phyloP scores from a whole-genome alignment of 23 tunicate species.

The Clavelina lepadiformis region DNA sequence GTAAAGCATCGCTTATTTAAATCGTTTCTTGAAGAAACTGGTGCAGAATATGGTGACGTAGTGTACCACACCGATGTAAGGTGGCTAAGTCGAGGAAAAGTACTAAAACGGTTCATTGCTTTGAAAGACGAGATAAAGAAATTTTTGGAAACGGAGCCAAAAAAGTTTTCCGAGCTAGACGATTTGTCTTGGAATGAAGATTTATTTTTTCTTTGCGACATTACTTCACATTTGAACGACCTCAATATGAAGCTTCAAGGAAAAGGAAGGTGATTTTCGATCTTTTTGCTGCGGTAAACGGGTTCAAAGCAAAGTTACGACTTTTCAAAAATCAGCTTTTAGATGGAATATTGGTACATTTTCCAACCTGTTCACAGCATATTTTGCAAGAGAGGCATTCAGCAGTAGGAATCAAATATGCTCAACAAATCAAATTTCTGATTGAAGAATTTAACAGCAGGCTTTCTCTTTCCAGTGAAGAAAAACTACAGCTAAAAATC shows the following conservation, averaged over 20 bases:
- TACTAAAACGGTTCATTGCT: slow-evolving; percentile 35
- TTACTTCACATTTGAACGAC: slow-evolving; percentile 37
- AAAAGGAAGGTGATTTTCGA: slow-evolving; percentile 28
- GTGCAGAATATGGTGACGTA: slow-evolving; percentile 28
- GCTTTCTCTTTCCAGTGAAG: slow-evolving; percentile 39
- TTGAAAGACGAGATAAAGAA: slow-evolving; percentile 24
- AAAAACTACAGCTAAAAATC: slow-evolving; percentile 36
- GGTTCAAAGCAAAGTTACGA: slow-evolving; percentile 32
- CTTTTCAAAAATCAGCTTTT: slow-evolving; percentile 39
- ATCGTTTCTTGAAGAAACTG: slow-evolving; percentile 34
- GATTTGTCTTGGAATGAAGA: slow-evolving; percentile 38
- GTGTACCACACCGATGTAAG: slow-evolving; percentile 40
- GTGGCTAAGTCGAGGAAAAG: slow-evolving; percentile 37
- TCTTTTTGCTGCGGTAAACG: slow-evolving; percentile 25
- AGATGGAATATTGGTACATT: slow-evolving; percentile 28
- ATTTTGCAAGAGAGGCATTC: too few relatives aligned
- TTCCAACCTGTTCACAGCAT: too few relatives aligned
- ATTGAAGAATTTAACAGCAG: slow-evolving; percentile 33
- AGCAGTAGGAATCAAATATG: slow-evolving; percentile 36
- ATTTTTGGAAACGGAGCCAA: slow-evolving; percentile 21
- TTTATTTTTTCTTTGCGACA: slow-evolving; percentile 36
- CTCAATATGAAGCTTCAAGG: slow-evolving; percentile 37
- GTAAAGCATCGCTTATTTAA: slow-evolving; percentile 28
- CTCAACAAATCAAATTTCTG: slow-evolving; percentile 28
- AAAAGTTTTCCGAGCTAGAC: slow-evolving; percentile 25